These are phyloP conservation scores for Drosophila pseudotalamancana DNA, from an alignment of 2,888 invertebrate species.

Conservation along the genomic window DNA sequence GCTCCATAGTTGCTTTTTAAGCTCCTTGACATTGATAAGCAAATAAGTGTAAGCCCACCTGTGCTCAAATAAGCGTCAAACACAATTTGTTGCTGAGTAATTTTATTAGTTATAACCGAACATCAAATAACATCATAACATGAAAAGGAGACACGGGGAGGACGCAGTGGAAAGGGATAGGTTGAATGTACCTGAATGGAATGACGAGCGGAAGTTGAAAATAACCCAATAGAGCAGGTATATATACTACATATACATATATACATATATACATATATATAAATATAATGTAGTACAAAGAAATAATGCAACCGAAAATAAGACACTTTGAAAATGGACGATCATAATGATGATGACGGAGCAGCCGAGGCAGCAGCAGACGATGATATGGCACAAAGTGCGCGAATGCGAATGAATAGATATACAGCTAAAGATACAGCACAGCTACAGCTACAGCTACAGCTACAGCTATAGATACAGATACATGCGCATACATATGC, in stretches of 20 bases:
- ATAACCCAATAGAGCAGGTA: conserved; percentile 68
- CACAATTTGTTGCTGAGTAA: conserved; percentile 57
- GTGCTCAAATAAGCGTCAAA: conserved; percentile 33
- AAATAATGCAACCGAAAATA: conserved; percentile 59
- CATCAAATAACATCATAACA: conserved; percentile 22
- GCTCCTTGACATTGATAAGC: background rate
- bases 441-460: conserved; percentile 11
- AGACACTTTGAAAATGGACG: conserved; percentile 72
- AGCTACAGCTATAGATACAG: conserved; percentile 24
- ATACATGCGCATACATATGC: conserved; percentile 33
- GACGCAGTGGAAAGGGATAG: background rate
- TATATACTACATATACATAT: conserved; percentile 15
- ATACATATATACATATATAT: background rate
- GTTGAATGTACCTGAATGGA: conserved; percentile 29
- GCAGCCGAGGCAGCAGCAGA: conserved; percentile 28
- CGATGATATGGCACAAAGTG: conserved; percentile 78
- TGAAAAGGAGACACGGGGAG: background rate
- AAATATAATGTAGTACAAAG: conserved; percentile 43
- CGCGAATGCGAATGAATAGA: conserved; percentile 66
- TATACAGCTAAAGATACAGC: conserved; percentile 31
- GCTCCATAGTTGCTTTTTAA: background rate
- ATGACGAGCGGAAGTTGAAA: conserved; percentile 62
- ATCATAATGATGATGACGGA: conserved; percentile 69
- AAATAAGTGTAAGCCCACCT: conserved; percentile 2
- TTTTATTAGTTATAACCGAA: conserved; percentile 64